phyloP scores from a whole-genome alignment of 2,888 invertebrate genomes.

The Altica lythri region DNA sequence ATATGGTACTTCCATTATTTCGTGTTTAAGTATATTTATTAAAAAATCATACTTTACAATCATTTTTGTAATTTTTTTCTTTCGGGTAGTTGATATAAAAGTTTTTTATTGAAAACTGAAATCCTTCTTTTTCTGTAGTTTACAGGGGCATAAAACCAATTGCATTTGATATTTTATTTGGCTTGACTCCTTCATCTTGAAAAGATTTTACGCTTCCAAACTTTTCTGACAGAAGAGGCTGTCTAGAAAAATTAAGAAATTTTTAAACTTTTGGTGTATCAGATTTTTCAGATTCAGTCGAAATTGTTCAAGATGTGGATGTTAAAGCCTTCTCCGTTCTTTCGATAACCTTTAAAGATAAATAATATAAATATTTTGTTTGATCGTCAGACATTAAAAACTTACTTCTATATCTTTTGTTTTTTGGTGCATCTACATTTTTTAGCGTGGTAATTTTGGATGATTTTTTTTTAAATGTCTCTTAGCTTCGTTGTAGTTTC shows the following conservation, averaged over 20 bases:
- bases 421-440: no score
- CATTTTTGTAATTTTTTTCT: slow-evolving; percentile 1
- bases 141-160: background rate
- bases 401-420: no score
- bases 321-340: no score
- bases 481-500: no score
- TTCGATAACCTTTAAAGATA: no score
- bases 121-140: slow-evolving; percentile 2
- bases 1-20: slow-evolving; percentile 1
- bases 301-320: no score
- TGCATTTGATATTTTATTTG: slow-evolving; percentile 9
- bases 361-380: no score
- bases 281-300: no score
- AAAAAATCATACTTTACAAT: slow-evolving; percentile 15
- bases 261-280: background rate
- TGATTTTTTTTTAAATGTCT: no score
- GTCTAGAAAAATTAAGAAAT: background rate
- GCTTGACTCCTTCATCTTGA: background rate
- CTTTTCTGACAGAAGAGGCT: background rate
- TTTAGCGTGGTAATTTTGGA: no score
- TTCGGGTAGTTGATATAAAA: background rate
- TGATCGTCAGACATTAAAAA: no score
- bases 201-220: background rate
- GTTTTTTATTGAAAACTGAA: slow-evolving; percentile 3
- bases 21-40: slow-evolving; percentile 7